phyloP scores from a whole-genome alignment of 2,888 invertebrate genomes.

The Ectemnius cavifrons region DNA sequence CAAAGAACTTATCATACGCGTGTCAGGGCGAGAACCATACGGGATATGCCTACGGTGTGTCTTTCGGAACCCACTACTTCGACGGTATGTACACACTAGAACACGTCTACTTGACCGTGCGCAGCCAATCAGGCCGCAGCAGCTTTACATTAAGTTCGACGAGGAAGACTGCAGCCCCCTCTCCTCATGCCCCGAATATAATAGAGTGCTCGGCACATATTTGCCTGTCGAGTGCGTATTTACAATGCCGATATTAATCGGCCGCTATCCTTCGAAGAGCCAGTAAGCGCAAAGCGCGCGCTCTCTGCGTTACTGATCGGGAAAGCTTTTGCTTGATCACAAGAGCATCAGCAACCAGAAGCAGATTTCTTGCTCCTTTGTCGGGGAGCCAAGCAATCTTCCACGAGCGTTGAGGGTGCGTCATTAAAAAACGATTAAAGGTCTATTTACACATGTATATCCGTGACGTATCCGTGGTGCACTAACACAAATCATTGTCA shows the following conservation, averaged over 20 bases:
- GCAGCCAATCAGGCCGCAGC: constrained; percentile 53
- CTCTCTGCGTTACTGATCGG: too few species aligned
- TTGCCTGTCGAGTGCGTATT: constrained; percentile 71
- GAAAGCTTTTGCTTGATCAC: constrained; percentile 5
- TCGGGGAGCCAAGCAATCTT: constrained; percentile 20
- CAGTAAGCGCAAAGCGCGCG: not conserved
- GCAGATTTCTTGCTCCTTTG: constrained; percentile 22
- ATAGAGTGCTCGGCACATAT: constrained; percentile 75
- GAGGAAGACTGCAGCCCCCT: constrained; percentile 57
- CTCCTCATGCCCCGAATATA: constrained; percentile 58
- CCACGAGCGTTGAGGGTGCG: constrained; percentile 9
- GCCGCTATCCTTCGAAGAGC: constrained; percentile 39
- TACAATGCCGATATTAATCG: constrained; percentile 75
- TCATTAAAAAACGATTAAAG: constrained; percentile 18
- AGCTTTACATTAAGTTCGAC: constrained; percentile 60
- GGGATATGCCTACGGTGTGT: too few species aligned
- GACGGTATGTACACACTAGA: constrained; percentile 69
- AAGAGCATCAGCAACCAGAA: constrained; percentile 17
- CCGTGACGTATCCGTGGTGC: too few species aligned
- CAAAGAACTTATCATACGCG: too few species aligned
- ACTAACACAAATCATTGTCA: too few species aligned
- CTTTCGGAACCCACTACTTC: constrained; percentile 50
- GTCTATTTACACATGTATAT: too few species aligned
- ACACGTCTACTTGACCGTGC: constrained; percentile 66
- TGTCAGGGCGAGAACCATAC: too few species aligned